phyloP scores from a whole-genome alignment of 2,113 vertebrate genomes.

The Oryzias javanicus region DNA sequence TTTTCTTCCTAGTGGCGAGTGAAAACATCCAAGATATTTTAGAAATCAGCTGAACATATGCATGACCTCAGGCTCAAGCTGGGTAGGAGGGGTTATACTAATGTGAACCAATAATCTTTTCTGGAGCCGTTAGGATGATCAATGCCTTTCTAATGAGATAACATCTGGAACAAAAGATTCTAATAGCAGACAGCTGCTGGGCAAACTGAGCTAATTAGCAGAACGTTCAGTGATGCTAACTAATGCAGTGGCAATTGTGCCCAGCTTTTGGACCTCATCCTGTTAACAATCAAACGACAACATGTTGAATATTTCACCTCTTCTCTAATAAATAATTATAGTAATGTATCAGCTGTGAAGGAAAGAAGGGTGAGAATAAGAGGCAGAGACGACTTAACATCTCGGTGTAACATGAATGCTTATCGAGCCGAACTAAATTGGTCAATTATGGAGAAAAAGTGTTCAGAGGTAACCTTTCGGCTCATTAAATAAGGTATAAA shows the following conservation, averaged over 20 bases:
- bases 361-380: slow-evolving; percentile 3
- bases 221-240: slow-evolving; percentile 64
- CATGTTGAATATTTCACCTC: slow-evolving; percentile 69
- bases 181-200: slow-evolving; percentile 80
- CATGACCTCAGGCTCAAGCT: slow-evolving; percentile 27
- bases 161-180: slow-evolving; percentile 78
- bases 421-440: slow-evolving; percentile 66
- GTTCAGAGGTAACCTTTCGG: slow-evolving; percentile 72
- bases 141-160: slow-evolving; percentile 77
- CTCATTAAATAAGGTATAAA: slow-evolving; percentile 72
- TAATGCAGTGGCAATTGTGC: slow-evolving; percentile 58
- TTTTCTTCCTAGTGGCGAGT: background rate
- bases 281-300: slow-evolving; percentile 62
- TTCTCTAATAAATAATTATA: slow-evolving; percentile 54
- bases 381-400: slow-evolving; percentile 54
- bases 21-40: slow-evolving; percentile 26
- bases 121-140: slow-evolving; percentile 73
- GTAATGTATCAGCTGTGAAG: slow-evolving; percentile 37
- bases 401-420: slow-evolving; percentile 65
- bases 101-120: slow-evolving; percentile 71
- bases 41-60: slow-evolving; percentile 47
- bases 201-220: slow-evolving; percentile 71
- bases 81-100: slow-evolving; percentile 56
- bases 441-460: slow-evolving; percentile 71
- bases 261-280: slow-evolving; percentile 56